Evolutionary conservation across 2,888 invertebrate species (phyloP).

Genomic region (Pyrrhia umbra): DNA sequence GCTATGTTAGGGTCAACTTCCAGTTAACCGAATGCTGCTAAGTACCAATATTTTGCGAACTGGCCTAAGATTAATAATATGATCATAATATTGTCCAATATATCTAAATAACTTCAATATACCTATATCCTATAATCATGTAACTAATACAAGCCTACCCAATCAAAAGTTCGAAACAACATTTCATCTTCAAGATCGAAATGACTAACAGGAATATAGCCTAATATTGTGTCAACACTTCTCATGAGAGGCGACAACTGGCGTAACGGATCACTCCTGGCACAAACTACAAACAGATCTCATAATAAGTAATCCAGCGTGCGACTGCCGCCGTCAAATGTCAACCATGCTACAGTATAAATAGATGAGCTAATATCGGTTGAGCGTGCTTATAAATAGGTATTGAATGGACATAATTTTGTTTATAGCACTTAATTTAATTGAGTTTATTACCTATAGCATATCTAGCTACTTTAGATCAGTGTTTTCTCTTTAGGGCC

Average conservation of each 20-base stretch:
- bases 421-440: too few species aligned
- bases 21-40: too few species aligned
- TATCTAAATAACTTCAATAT: too few species aligned
- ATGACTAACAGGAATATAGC: neutral
- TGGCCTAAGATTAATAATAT: too few species aligned
- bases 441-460: neutral
- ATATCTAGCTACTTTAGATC: neutral
- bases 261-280: conserved; percentile 49
- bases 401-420: conserved; percentile 5
- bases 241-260: conserved; percentile 32
- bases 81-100: too few species aligned
- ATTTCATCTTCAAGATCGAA: conserved; percentile 4
- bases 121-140: too few species aligned
- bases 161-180: neutral
- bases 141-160: neutral
- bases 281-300: conserved; percentile 37
- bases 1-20: too few species aligned
- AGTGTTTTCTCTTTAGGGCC: too few species aligned
- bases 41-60: too few species aligned
- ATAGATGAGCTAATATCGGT: conserved; percentile 28
- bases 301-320: conserved; percentile 30
- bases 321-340: conserved; percentile 3
- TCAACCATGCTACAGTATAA: neutral
- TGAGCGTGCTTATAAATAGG: neutral
- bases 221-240: conserved; percentile 21